Evolutionary conservation across 2,113 vertebrate genomes (phyloP).

Genomic region (Odobenus rosmarus): DNA sequence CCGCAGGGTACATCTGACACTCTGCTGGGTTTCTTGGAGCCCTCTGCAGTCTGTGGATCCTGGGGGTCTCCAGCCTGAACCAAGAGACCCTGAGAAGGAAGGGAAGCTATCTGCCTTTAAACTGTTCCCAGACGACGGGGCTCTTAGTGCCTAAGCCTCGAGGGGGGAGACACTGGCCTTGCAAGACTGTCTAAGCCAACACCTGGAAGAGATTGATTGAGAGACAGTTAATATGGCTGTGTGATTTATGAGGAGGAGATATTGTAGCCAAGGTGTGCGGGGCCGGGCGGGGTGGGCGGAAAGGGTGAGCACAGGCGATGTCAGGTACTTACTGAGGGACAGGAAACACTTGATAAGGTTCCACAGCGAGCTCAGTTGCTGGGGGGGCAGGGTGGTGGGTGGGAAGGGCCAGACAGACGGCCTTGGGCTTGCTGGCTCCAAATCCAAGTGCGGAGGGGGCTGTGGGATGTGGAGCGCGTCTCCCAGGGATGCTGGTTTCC

Average conservation of each 20-base stretch:
- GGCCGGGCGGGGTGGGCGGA: slow-evolving; percentile 25
- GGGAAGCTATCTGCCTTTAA: slow-evolving; percentile 60
- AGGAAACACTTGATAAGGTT: slow-evolving; percentile 79
- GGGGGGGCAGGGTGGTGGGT: neutral
- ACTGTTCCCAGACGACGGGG: slow-evolving; percentile 67
- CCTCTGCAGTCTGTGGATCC: neutral
- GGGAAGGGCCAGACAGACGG: neutral
- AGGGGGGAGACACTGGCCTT: slow-evolving; percentile 69
- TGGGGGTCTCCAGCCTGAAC: neutral
- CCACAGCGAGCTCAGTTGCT: slow-evolving; percentile 56
- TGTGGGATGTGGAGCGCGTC: neutral
- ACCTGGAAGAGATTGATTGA: slow-evolving; percentile 89
- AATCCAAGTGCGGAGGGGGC: neutral
- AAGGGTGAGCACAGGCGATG: neutral
- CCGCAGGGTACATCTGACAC: neutral
- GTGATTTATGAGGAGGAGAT: slow-evolving; percentile 85
- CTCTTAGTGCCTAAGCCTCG: slow-evolving; percentile 48
- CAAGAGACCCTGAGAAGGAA: slow-evolving; percentile 10
- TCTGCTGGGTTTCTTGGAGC: neutral
- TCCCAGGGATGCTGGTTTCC: neutral
- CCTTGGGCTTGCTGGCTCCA: neutral
- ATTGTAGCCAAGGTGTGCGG: slow-evolving; percentile 71
- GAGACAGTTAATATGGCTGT: slow-evolving; percentile 64
- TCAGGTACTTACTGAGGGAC: slow-evolving; percentile 64
- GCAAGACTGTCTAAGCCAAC: slow-evolving; percentile 80